Conservation (phyloP, 2,888 invertebrate species). For the Calephelis perditalis region DNA sequence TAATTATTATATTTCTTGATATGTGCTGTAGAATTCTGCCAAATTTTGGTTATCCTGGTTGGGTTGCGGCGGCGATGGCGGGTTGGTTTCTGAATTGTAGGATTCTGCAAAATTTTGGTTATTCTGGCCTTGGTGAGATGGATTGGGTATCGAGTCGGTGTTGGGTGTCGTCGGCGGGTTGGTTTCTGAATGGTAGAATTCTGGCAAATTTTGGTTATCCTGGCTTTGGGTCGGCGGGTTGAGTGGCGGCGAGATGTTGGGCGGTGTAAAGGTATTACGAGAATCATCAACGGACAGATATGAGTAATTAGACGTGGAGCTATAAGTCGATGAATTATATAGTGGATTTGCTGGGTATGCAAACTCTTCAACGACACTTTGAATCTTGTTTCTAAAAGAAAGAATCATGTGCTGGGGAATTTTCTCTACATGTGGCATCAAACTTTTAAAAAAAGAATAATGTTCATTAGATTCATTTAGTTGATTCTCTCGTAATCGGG, state of each 20-base stretch:
- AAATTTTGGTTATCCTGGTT: conserved; percentile 5
- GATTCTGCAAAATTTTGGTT: conserved; percentile 6
- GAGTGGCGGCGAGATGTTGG: not conserved
- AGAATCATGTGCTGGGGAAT: too few relatives aligned
- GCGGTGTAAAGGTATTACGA: too few relatives aligned
- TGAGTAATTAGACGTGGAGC: too few relatives aligned
- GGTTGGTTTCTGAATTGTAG: conserved; percentile 6
- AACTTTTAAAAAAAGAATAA: too few relatives aligned
- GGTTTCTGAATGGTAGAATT: conserved; percentile 5
- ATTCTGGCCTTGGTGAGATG: conserved; percentile 6
- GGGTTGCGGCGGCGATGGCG: conserved; percentile 6
- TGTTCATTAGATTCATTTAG: too few relatives aligned
- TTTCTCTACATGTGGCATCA: too few relatives aligned
- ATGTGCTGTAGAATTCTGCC: conserved; percentile 6
- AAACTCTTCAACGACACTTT: too few relatives aligned
- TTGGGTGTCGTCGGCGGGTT: conserved; percentile 6
- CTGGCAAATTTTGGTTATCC: conserved; percentile 4
- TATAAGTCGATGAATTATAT: too few relatives aligned
- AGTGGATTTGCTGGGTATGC: too few relatives aligned
- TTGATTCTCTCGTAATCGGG: too few relatives aligned
- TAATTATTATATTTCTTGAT: conserved; percentile 6
- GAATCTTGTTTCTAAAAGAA: too few relatives aligned
- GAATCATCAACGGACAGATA: too few relatives aligned
- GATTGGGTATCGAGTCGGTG: conserved; percentile 6
- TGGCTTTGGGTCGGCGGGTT: not conserved